Conservation (phyloP, 2,888 invertebrate genomes). For the Drosophila falleni region DNA sequence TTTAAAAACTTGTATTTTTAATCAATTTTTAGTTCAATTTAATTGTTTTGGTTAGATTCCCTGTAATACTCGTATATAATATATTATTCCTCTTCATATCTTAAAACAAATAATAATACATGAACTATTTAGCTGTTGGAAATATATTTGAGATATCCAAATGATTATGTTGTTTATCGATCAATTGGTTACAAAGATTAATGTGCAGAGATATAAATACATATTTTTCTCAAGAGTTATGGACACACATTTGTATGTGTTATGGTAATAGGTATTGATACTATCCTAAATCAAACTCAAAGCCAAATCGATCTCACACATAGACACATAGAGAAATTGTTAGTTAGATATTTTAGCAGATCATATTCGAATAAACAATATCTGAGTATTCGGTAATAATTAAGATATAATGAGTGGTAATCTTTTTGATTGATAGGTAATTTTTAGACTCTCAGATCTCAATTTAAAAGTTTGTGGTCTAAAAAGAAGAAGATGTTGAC, state of each 20-base stretch:
- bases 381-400: background rate
- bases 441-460: background rate
- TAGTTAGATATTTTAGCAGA: background rate
- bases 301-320: background rate
- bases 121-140: conserved; percentile 5
- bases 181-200: conserved; percentile 16
- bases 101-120: background rate
- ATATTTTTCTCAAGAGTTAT: conserved; percentile 2
- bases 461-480: background rate
- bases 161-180: conserved; percentile 17
- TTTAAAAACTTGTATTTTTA: too few species aligned
- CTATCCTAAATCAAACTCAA: background rate
- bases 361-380: background rate
- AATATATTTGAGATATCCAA: conserved; percentile 6
- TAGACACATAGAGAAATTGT: too few species aligned
- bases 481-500: background rate
- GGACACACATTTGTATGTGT: background rate
- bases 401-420: background rate
- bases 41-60: too few species aligned
- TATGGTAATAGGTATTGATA: conserved; percentile 4
- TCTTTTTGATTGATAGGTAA: background rate
- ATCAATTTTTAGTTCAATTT: too few species aligned
- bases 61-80: too few species aligned
- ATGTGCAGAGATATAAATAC: conserved; percentile 11
- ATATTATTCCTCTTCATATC: background rate